Base-by-base conservation (phyloP, 2,113 vertebrate genomes). In the Podilymbus podiceps region DNA sequence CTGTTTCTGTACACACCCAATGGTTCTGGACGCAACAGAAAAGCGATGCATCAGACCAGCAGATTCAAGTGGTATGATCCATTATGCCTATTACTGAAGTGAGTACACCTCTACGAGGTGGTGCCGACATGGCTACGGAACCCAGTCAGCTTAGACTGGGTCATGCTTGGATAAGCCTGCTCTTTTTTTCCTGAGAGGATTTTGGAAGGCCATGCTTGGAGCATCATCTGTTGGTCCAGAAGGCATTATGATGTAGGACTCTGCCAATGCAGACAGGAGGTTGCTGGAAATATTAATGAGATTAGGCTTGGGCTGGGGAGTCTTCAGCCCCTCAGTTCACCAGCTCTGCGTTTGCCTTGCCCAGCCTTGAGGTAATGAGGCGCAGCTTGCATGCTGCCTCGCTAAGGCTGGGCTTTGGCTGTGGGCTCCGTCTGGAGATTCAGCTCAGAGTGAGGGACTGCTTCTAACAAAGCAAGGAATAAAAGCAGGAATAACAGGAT, bases 1-100 rank as follows among this genome's bases (percentile, higher is more conserved):
- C 97, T 99, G 99, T 97, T 99, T 99, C 98, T 99, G 99, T 88
- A 98, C 98, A 40, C 98, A 98, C 33, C 99, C 99, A 16, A 98
- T 99, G 98, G 97, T 99, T 94, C 80, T 99, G 96, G 98, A 99
- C 90, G 62, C 97, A 53, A 97, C 95, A 75, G 98, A 96, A 84
- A 99, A 98, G 81, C 95, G 93, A 91, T 99, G 99, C 79, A 94
- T 99, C 87, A 97, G 96, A 59, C 95, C 97, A 50, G 93, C 98
- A 40, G 98, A 98, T 27, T 95, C 97, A 7, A 97, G 98, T 33
- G 99, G 99, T 99, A 98, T 93, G 98, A 94, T 62, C 83, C 93
- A 56, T 85, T 97, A 85, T 95, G 88, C 69, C 2, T 92, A 58
- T 94, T 90, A 91, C 84, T 92, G 92, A 84, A 93, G 83, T 59